Evolutionary conservation across 1,140 invertebrate genomes (phyloP).

Genomic region (Drosophila jambulina): DNA sequence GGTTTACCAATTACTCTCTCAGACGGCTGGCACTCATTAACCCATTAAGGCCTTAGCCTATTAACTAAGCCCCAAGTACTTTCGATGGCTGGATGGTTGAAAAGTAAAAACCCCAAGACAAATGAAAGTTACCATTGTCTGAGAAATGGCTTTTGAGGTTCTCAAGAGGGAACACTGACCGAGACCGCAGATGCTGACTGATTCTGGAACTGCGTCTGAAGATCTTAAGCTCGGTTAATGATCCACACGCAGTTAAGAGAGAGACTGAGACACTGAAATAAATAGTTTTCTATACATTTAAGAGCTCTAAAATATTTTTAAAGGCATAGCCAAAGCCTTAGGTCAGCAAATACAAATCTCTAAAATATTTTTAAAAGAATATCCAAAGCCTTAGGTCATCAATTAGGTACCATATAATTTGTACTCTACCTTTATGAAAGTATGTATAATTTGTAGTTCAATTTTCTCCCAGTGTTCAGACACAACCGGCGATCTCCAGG

Average conservation of each 20-base stretch:
- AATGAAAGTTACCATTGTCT: conserved; percentile 75
- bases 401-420: too few species aligned
- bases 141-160: conserved; percentile 43
- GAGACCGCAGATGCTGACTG: conserved; percentile 54
- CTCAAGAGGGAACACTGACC: conserved; percentile 39
- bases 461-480: conserved; percentile 5
- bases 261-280: background rate
- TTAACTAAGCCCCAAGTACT: conserved; percentile 58
- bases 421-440: too few species aligned
- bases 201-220: conserved; percentile 7
- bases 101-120: conserved; percentile 69
- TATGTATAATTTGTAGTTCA: background rate
- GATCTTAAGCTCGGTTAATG: conserved; percentile 50
- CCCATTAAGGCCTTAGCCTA: conserved; percentile 43
- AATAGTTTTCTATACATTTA: background rate
- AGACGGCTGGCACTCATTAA: conserved; percentile 35
- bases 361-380: background rate
- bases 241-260: conserved; percentile 56
- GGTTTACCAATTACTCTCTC: conserved; percentile 45
- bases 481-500: conserved; percentile 49
- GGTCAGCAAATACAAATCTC: fast-evolving
- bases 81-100: conserved; percentile 44
- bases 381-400: fast-evolving
- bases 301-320: background rate
- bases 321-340: fast-evolving